Evolutionary conservation across 2,888 invertebrate genomes (phyloP), one percentile per base, ranked within the genome.

Genomic region (Cinara cedri): DNA sequence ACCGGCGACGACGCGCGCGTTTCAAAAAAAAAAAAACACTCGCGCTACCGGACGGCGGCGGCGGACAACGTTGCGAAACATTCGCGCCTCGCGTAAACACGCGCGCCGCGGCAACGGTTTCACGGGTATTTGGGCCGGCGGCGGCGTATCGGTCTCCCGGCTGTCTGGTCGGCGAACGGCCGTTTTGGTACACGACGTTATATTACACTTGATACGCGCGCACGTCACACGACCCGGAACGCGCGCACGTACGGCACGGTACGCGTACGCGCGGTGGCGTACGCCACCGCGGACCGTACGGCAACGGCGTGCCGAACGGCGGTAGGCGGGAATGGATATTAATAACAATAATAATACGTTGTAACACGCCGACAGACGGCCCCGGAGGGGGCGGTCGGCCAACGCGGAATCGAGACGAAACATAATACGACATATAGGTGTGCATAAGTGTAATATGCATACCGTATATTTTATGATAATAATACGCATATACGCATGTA

Each of bases 81-180:
- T 2, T n/a, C n/a, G n/a, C n/a, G 8, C 44, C 14, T 34, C 9
- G 14, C 8, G 19, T 11, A 19, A n/a, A 55, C 19, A 44, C 42
- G 10, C 68, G 42, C 42, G 54, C 70, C n/a, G 42, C 26, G 60
- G 72, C 42, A 24, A 55, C 16, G 34, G 66, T 76, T 76, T 76
- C 75, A 76, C 66, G 66, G 55, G 21, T 55, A 44, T 66, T 76
- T 44, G 51, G 21, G n/a, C 16, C 24, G n/a, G 57, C n/a, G n/a
- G n/a, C n/a, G n/a, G n/a, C n/a, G 13, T 26, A 26, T n/a, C 75
- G 74, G 75, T 55, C 75, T 66, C 75, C 75, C 42, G 55, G 55
- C 54, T 66, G 75, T 76, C 75, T 76, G 55, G 60, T n/a, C 72
- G 57, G 34, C 54, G 24, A 44, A 44, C 72, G 72, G 49, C 24